Base-by-base conservation (phyloP, 2,797 vertebrate genomes). In the Peromyscus nudipes region DNA sequence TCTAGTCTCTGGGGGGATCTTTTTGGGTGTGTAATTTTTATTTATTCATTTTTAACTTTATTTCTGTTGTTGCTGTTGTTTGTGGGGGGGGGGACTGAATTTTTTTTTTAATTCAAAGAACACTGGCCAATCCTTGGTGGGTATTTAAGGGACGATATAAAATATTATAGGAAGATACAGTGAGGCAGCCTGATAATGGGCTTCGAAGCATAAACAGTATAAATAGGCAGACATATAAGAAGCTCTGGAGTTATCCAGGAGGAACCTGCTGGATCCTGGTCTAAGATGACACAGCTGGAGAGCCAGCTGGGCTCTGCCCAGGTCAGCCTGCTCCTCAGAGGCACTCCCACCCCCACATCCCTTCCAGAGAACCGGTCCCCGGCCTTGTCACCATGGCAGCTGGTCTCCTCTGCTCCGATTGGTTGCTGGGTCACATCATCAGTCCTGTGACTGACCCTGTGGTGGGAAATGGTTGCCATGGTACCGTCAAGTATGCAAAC, bases 271-370 rank as follows among this genome's bases (percentile, higher is more conserved):
- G 19, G 25, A 62, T 17, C 34, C 52, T 71, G 81, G 46, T 43
- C n/a, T 40, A 60, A 60, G 65, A 46, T 31, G 3, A 37, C n/a
- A 14, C 99, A 99, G 96, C 98, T 99, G 0, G 99, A 99, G 1
- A 98, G 21, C 0, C 99, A 99, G 98, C 98, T 99, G 89, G 99
- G 99, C 98, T 99, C 99, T 57, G 98, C 99, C 98, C 97, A 99
- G 99, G 98, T 99, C 99, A 99, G 99, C 99, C 98, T 99, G 99
- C 98, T 99, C 99, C 88, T 99, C 99, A 0, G 99, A 99, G 0
- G 98, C 27, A 99, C 98, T 99, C 80, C 27, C 99, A 99, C 98
- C 99, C 98, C 98, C 98, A 99, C 97, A 96, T 96, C 10, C 99
- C 99, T 84, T 99, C 99, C 98, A 99, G 99, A 99, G 99, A 99